Evolutionary conservation across 2,113 vertebrate species (phyloP), one percentile per base, ranked within the genome.

Genomic region (Pontoporia blainvillei): DNA sequence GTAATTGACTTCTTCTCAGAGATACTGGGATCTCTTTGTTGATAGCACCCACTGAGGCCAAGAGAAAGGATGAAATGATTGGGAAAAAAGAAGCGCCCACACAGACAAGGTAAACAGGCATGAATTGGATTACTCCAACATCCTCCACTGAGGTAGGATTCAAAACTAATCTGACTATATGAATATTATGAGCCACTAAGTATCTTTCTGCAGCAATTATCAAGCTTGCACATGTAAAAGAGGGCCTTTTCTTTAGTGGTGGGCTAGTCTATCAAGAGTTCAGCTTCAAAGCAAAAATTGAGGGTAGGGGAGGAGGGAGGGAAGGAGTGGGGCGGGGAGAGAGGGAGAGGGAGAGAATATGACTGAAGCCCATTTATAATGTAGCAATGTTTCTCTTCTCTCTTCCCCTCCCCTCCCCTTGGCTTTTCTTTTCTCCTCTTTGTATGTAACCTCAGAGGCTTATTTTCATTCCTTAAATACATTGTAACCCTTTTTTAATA

Each of bases 151-250:
- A 98, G 97, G 98, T 57, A 98, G 97, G 99, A 99, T 98, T 99
- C 99, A 99, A 98, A 98, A 98, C 99, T 99, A 99, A 99, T 99
- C 99, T 99, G 99, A 99, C 99, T 99, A 99, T 98, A 98, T 98
- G 98, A 99, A 99, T 99, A 99, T 99, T 99, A 99, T 91, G 96
- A 99, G 98, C 98, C 98, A 99, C 99, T 99, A 99, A 99, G 99
- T 99, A 99, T 99, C 98, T 99, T 99, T 99, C 98, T 99, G 98
- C 98, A 99, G 99, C 99, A 99, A 99, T 99, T 99, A 99, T 98
- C 99, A 99, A 99, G 99, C 99, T 99, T 99, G 98, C 97, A 98
- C 98, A 98, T 98, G 99, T 98, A 98, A 99, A 99, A 99, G 98
- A 98, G 98, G 98, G 98, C 98, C 99, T 99, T 99, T 98, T 99